Percentiles rank a stretch among this genome's conserved stretches.
phyloP scores from a whole-genome alignment of 2,888 invertebrate genomes.

The Himalopsyche tibetana region DNA sequence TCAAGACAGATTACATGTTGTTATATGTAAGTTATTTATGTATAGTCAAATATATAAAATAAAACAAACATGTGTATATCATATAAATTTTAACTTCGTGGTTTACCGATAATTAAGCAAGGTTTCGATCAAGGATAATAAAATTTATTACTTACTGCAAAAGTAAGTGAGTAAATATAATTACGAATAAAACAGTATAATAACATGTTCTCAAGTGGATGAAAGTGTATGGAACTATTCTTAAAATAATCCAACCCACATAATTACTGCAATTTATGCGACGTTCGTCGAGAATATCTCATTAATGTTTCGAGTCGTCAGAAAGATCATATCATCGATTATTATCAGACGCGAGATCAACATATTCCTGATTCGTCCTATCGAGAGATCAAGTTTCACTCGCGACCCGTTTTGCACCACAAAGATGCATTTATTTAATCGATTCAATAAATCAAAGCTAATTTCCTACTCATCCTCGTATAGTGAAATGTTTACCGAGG shows the following conservation, averaged over 20 bases:
- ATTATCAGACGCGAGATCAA: conserved; percentile 39
- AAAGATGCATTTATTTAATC: conserved; percentile 58
- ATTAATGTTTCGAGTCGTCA: conserved; percentile 58
- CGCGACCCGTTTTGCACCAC: conserved; percentile 45
- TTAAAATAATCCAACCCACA: not conserved
- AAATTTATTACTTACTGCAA: too few species aligned
- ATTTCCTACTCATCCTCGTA: conserved; percentile 57
- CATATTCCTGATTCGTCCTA: conserved; percentile 5
- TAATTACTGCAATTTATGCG: not conserved
- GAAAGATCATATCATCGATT: conserved; percentile 58
- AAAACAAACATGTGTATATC: too few species aligned
- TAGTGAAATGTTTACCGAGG: conserved; percentile 51
- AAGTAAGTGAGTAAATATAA: too few species aligned
- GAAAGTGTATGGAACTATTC: too few species aligned
- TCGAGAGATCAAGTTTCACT: conserved; percentile 48
- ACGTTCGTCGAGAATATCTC: conserved; percentile 8
- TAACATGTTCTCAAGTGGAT: too few species aligned
- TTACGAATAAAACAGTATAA: too few species aligned
- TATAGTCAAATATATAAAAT: too few species aligned
- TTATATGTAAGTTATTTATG: too few species aligned
- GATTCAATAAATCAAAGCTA: conserved; percentile 61
- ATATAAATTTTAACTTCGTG: too few species aligned
- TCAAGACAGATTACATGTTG: too few species aligned
- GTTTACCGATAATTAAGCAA: too few species aligned
- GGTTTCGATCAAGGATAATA: too few species aligned